Evolutionary conservation across 2,113 vertebrate species (phyloP), one percentile per base, ranked within the genome.

Genomic region (Microcebus lehilahytsara): DNA sequence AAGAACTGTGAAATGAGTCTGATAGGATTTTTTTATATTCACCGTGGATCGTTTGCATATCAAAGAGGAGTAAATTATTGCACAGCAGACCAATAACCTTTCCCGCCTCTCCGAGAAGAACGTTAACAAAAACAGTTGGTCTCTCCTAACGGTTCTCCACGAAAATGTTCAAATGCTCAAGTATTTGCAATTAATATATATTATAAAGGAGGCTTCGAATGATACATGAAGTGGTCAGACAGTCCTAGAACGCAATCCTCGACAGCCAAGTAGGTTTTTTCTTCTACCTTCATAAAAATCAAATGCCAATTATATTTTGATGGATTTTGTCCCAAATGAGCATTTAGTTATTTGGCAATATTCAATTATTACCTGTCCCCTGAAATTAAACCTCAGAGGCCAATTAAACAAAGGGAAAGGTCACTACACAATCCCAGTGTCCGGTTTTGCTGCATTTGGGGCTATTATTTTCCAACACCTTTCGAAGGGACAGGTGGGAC

Each of bases 1-100:
- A 99, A 99, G 99, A 99, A 99, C 99, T 99, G 99, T 99, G 99
- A 99, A 99, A 99, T 99, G 99, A 99, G 99, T 99, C 99, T 99
- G 99, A 99, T 99, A 99, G 99, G 99, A 99, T 99, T 99, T 99
- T 99, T 99, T 99, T 99, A 99, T 99, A 99, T 99, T 99, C 99
- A 99, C 99, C 99, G 99, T 98, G 98, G 99, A 99, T 99, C 99
- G 99, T 99, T 99, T 99, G 99, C 99, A 99, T 99, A 99, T 99
- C 99, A 99, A 99, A 99, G 99, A 99, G 99, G 99, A 99, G 99
- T 99, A 99, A 99, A 99, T 99, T 99, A 99, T 99, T 99, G 99
- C 99, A 99, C 99, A 99, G 99, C 99, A 99, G 99, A 99, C 99
- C 99, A 99, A 99, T 99, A 99, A 99, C 99, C 99, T 99, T 99